Evolutionary conservation across 2,888 invertebrate genomes (phyloP), one percentile per base, ranked within the genome.

Genomic region (Diarsia dahlii): DNA sequence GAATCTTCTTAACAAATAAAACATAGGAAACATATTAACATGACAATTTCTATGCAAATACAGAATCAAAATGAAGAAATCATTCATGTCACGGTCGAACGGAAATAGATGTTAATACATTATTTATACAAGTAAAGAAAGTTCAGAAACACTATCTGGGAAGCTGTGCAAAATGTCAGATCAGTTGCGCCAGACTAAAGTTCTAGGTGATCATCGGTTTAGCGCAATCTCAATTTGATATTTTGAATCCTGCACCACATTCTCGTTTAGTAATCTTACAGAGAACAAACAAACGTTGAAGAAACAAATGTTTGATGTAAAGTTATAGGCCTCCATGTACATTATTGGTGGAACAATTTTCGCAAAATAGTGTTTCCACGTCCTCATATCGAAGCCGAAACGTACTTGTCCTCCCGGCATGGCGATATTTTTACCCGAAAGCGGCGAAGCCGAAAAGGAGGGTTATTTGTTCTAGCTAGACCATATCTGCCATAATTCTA

Each of bases 31-130:
- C 12, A 39, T 54, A 18, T 15, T 15, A 50, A 9, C 12, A 52
- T 52, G 12, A 8, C 13, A 62, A 8, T 3, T n/a, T 70, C 66
- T 39, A 73, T 69, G 23, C 20, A 63, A 65, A 73, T 63, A 56
- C 6, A 56, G 15, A 68, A 63, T 63, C 18, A 48, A 23, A 68
- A 20, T 81, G 5, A 70, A 34, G 81, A 75, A 81, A 81, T 69
- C 39, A 15, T 34, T 9, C 23, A 54, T 81, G 66, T 81, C 81
- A 81, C n/a, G 76, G 76, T 56, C 81, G n/a, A 4, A 20, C 71
- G 71, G 58, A 75, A 75, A 65, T 28, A 65, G 45, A 34, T 45
- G n/a, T 39, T 8, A 52, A 50, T n/a, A 13, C 3, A n/a, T n/a
- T n/a, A 65, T 45, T 5, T n/a, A 64, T 71, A 50, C 65, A 54